Conservation (phyloP, 2,113 vertebrate genomes). For the Amphilophus citrinellus region DNA sequence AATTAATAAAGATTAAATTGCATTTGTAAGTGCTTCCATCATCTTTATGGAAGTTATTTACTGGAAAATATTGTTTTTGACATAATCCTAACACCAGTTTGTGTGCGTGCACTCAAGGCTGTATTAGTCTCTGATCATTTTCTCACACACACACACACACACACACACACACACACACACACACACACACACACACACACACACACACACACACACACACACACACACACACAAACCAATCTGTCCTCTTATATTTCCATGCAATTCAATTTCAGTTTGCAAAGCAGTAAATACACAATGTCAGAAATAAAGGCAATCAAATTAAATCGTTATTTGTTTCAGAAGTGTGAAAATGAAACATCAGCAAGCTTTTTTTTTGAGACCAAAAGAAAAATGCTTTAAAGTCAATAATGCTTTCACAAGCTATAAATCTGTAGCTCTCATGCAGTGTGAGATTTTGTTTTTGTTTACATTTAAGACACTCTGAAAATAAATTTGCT, state of each 20-base stretch:
- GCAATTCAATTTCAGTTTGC: not conserved
- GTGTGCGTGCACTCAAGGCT: not conserved
- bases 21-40: slow-evolving; percentile 31
- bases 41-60: slow-evolving; percentile 15
- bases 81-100: not conserved
- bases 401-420: not conserved
- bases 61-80: slow-evolving; percentile 20
- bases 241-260: not conserved
- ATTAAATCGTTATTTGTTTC: not conserved
- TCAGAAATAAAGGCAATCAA: not conserved
- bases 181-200: too few relatives aligned
- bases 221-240: not conserved
- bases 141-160: too few relatives aligned
- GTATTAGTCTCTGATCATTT: not conserved
- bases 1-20: slow-evolving; percentile 19
- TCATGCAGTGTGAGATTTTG: not conserved
- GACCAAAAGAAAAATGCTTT: not conserved
- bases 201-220: not conserved
- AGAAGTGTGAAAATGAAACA: not conserved
- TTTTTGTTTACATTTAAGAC: not conserved
- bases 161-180: too few relatives aligned
- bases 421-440: not conserved
- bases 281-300: not conserved
- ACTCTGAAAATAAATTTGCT: not conserved
- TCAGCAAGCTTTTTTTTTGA: not conserved